Base-by-base conservation (phyloP, 2,797 vertebrate genomes). In the Sibirionetta formosa region DNA sequence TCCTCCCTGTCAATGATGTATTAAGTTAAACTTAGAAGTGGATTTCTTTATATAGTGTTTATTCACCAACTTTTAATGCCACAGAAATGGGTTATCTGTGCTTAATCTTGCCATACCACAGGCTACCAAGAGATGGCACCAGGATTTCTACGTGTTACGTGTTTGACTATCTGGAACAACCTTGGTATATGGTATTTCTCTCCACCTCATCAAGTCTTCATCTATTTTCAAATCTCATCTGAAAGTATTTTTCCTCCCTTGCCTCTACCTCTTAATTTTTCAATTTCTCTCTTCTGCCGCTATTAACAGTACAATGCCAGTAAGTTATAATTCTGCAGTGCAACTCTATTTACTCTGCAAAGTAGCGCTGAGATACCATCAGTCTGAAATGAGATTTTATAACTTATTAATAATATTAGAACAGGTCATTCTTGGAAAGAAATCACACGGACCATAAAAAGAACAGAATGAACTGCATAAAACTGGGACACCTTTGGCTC, bases 41-140 rank as follows among this genome's bases (percentile, higher is more conserved):
- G n/a, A 38, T 66, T 81, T 75, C 11, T 82, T 27, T 63, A 8
- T 14, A 3, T 4, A 35, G 15, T 5, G 12, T 9, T 80, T 24
- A 23, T 73, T 77, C 0, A 1, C 14, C 14, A 16, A 2, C 31
- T 68, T 75, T 63, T 42, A 20, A 14, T 12, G 19, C 10, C 24
- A 3, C 9, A 3, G 7, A 48, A 20, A 14, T 8, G 33, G 69
- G 53, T n/a, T 4, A 40, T 1, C 65, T 8, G 13, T 2, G 48
- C 33, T 64, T 36, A 56, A 48, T 44, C 11, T 24, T 92, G 92
- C 36, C 90, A 77, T 94, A 78, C 95, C 83, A 71, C 51, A 7
- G n/a, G 22, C 73, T 69, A 93, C 97, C 98, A 92, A 97, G 79
- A 97, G 97, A 96, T 91, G 97, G 97, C 83, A 53, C 84, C 64